Base-by-base conservation (phyloP, 1,140 invertebrate genomes). In the Pseudomyrmex cubaensis region DNA sequence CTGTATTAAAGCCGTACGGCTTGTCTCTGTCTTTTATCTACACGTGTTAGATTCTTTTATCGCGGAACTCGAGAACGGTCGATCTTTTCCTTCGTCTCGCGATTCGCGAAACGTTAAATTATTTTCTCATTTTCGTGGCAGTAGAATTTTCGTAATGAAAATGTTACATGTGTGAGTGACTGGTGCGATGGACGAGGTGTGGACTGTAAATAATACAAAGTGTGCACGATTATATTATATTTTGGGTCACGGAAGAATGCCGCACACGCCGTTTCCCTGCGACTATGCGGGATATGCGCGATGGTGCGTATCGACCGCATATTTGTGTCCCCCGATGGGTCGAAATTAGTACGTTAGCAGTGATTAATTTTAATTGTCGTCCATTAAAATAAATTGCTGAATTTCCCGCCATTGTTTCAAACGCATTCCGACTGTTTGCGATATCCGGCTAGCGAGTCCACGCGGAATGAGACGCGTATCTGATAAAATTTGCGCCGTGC, bases 331-430 rank as follows among this genome's bases (percentile, higher is more conserved):
- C 12, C 5, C n/a, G 8, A 17, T 44, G 8, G 25, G 7, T 76
- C 12, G 25, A 76, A 54, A 76, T 76, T 64, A 76, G 48, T 63
- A 64, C 25, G 22, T 69, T 78, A 69, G 35, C 52, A 69, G 20
- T 70, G 35, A 78, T 78, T 25, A 78, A 78, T 70, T 78, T 57
- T 69, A 78, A 78, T 78, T 70, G 52, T 69, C 20, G 44, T 56
- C 15, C 15, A 59, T 70, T 69, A 70, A 66, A 76, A 78, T 70
- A 70, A 56, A 70, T 77, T 64, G 35, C 35, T 25, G 63, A 56
- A 57, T 48, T 57, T 78, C 35, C 20, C 20, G 2, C 13, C 15
- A 69, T 59, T 78, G 64, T 59, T 70, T 61, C 20, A 57, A 48
- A 57, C 8, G 17, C 54, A 70, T 78, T 78, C 15, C 64, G 70